A percentile compares a stretch with the other conserved stretches of the same genome.
Evolutionary conservation across 2,888 invertebrate species (phyloP).

Genomic region (Apotomis turbidana): DNA sequence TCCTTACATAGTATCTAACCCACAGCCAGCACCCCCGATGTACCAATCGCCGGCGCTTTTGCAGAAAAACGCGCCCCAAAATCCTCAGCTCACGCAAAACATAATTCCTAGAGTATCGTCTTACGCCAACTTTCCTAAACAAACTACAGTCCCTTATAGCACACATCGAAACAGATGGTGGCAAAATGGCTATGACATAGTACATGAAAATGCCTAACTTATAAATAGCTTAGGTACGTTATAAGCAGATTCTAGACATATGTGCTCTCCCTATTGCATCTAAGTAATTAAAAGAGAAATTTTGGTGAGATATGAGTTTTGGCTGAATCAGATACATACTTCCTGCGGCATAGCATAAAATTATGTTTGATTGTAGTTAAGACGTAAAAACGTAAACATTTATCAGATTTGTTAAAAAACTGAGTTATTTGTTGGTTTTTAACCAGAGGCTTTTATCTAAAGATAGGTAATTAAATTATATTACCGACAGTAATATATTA

Average conservation of each 20-base stretch:
- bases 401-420: not conserved
- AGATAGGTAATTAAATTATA: not conserved
- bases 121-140: conserved; percentile 55
- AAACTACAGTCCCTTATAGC: conserved; percentile 50
- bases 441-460: not conserved
- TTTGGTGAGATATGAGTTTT: not conserved
- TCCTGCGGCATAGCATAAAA: not conserved
- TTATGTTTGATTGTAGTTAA: not conserved
- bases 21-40: conserved; percentile 4
- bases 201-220: conserved; percentile 50
- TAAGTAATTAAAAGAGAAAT: conserved; percentile 10
- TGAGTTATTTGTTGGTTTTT: not conserved
- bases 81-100: conserved; percentile 48
- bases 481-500: not conserved
- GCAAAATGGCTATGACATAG: conserved; percentile 58
- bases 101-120: conserved; percentile 52
- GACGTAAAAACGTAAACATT: not conserved
- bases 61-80: conserved; percentile 43
- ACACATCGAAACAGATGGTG: conserved; percentile 56
- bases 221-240: not conserved
- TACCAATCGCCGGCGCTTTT: conserved; percentile 32
- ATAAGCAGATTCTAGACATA: conserved; percentile 41
- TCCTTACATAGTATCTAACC: not conserved
- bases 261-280: conserved; percentile 46
- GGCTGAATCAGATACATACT: not conserved